A percentile compares a stretch with the other conserved stretches of the same genome.
These are phyloP conservation scores for Diploptera punctata DNA, from an alignment of 2,888 invertebrate species.

Conservation along the genomic window DNA sequence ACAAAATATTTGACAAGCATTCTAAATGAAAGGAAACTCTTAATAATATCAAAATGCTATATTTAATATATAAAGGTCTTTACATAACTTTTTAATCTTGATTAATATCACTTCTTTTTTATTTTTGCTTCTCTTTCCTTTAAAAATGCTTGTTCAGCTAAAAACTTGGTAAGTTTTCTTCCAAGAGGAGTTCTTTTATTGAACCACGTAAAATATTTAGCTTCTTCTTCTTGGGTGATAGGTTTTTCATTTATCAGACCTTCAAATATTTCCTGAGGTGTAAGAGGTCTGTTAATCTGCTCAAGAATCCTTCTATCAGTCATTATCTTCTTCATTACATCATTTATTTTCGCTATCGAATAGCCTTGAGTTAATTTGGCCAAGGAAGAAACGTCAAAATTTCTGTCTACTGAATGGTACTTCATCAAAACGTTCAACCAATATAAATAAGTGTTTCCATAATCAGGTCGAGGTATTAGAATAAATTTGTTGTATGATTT, in stretches of 20 bases:
- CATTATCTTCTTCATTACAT: conserved; percentile 57
- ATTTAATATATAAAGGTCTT: not conserved
- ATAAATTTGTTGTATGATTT: conserved; percentile 64
- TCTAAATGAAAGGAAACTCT: not conserved
- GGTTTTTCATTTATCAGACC: conserved; percentile 55
- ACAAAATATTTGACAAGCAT: too few relatives aligned
- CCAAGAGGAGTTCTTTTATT: conserved; percentile 45
- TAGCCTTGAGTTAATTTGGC: conserved; percentile 63
- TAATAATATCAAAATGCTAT: not conserved
- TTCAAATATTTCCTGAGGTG: conserved; percentile 60
- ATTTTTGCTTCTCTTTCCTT: conserved; percentile 55
- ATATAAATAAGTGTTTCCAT: conserved; percentile 61
- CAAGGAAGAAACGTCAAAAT: conserved; percentile 64
- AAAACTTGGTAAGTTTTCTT: conserved; percentile 52
- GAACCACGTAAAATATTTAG: conserved; percentile 61
- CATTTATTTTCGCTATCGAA: conserved; percentile 56
- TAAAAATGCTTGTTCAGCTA: conserved; percentile 53
- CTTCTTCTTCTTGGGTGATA: conserved; percentile 56
- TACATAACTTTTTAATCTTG: too few relatives aligned
- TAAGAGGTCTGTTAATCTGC: conserved; percentile 60
- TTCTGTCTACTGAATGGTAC: conserved; percentile 64
- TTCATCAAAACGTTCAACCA: conserved; percentile 64
- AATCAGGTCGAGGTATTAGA: conserved; percentile 36
- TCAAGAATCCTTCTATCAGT: conserved; percentile 60
- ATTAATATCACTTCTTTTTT: conserved; percentile 51